Evolutionary conservation across 23 tunicate genomes (phyloP), one percentile per base, ranked within the genome.

Genomic region (Trididemnum clinides): DNA sequence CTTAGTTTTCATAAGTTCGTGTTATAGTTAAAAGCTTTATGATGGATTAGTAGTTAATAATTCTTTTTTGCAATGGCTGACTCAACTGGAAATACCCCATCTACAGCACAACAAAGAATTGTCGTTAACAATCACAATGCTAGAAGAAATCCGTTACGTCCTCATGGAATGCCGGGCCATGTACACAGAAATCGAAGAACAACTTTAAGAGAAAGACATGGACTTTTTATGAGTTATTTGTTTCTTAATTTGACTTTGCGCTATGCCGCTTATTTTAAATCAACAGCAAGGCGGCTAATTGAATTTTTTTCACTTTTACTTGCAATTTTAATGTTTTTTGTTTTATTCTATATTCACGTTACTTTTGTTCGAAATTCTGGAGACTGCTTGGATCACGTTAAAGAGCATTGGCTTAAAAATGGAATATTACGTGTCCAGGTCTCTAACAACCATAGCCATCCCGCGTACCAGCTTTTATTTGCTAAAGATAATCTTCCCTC

Each of bases 371-470:
- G 79, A 25, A 85, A 38, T 44, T 49, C 90, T 76, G 85, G 93
- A 21, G 71, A 93, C 65, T 93, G 98, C 44, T 59, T 93, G 64
- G 82, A 63, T 28, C 87, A 93, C 71, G 90, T 93, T 4, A 88
- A 88, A 63, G 81, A 80, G 28, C 79, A 88, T 38, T 93, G 98
- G 98, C 98, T 93, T 2, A 38, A 57, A 36, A 33, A 50, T 35
- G 98, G 98, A 7, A 91, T 93, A 3, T 36, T 93, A 34, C 64
- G 90, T 25, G 98, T 88, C 33, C 98, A 93, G 83, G 86, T 93
- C 27, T 74, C 92, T 1, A 3, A 25, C 57, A 88, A 88, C 63
- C 49, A 23, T 10, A 62, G 64, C 20, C 10, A 63, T 6, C 95
- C 89, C 50, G 31, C 27, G 1, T 90, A 90, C 51, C 64, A 74